Evolutionary conservation across 1,140 invertebrate species (phyloP).

Genomic region (Paracyclopina nana): DNA sequence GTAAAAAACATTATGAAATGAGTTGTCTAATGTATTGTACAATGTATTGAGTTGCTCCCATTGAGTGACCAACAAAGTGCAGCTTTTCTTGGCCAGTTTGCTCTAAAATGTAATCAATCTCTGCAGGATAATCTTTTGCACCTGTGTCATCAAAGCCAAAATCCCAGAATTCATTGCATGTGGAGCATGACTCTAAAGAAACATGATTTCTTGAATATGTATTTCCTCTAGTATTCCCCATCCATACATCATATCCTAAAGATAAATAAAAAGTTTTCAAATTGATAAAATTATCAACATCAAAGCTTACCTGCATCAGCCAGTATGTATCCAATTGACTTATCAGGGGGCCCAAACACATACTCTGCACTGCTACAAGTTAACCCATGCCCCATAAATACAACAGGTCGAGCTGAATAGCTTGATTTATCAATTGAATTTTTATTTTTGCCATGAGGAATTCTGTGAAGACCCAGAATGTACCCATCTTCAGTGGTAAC

Average conservation of each 20-base stretch:
- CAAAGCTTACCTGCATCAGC: slow-evolving; percentile 16
- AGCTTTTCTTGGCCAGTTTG: background rate
- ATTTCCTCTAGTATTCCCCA: slow-evolving; percentile 13
- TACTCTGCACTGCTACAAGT: background rate
- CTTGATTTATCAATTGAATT: background rate
- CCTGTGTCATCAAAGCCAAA: slow-evolving; percentile 7
- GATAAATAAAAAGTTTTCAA: too few relatives aligned
- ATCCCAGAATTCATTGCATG: background rate
- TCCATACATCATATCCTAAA: slow-evolving; percentile 16
- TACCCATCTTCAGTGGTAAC: slow-evolving; percentile 37
- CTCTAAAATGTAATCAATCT: slow-evolving; percentile 7
- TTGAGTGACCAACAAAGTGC: background rate
- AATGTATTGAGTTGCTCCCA: slow-evolving; percentile 3
- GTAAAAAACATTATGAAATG: too few relatives aligned
- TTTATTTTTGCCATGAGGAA: slow-evolving; percentile 23
- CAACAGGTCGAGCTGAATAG: background rate
- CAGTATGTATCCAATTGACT: slow-evolving; percentile 12
- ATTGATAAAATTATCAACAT: too few relatives aligned
- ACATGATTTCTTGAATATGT: slow-evolving; percentile 4
- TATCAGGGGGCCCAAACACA: slow-evolving; percentile 4
- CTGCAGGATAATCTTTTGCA: background rate
- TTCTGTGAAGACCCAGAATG: slow-evolving; percentile 35
- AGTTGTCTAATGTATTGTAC: too few relatives aligned
- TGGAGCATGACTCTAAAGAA: background rate
- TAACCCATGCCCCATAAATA: slow-evolving; percentile 1